Conservation (phyloP, 2,888 invertebrate species). For the Eilema sororculum region DNA sequence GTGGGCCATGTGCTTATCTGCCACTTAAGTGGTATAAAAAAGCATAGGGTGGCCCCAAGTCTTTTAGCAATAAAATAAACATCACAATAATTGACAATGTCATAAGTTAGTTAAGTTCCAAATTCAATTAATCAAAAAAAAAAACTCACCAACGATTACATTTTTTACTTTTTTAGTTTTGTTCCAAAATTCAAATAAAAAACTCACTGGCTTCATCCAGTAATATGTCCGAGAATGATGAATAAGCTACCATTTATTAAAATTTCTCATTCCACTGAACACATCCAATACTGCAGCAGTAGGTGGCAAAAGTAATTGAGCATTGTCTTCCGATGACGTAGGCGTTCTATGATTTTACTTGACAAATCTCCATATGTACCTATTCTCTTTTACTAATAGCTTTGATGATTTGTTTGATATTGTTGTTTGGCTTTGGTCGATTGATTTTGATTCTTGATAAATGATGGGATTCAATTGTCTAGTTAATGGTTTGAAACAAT, state of each 20-base stretch:
- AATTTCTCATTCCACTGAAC: conserved; percentile 49
- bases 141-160: too few relatives aligned
- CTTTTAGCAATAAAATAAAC: too few relatives aligned
- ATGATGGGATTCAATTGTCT: conserved; percentile 19
- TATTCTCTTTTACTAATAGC: conserved; percentile 53
- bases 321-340: conserved; percentile 74
- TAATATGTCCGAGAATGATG: conserved; percentile 47
- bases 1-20: too few relatives aligned
- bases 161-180: neutral
- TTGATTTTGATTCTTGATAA: conserved; percentile 29
- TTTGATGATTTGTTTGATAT: conserved; percentile 58
- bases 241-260: conserved; percentile 61
- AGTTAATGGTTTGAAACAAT: conserved; percentile 13
- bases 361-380: conserved; percentile 59
- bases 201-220: conserved; percentile 24
- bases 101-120: too few relatives aligned
- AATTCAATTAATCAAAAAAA: too few relatives aligned
- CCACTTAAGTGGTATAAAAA: too few relatives aligned
- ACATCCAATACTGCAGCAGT: conserved; percentile 59
- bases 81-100: too few relatives aligned
- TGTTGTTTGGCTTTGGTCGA: conserved; percentile 37
- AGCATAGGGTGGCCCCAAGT: too few relatives aligned
- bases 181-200: conserved; percentile 23
- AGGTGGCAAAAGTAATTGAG: conserved; percentile 77
- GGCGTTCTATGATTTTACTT: conserved; percentile 63